Evolutionary conservation across 2,888 invertebrate genomes (phyloP).

Genomic region (Hirtodrosophila duncani): DNA sequence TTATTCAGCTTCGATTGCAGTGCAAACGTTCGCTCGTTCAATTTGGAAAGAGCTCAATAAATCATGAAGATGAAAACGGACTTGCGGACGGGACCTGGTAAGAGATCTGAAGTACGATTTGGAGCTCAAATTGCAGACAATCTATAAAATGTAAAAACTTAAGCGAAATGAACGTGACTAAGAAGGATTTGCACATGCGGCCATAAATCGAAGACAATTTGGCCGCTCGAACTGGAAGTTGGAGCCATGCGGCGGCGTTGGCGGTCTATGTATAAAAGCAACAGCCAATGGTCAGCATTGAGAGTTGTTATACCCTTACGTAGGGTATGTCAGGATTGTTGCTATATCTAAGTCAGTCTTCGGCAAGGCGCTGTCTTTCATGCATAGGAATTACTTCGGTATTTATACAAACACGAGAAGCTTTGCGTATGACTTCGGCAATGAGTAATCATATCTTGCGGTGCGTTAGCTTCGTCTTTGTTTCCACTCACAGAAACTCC

Average conservation of each 20-base stretch:
- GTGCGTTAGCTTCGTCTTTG: too few species aligned
- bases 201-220: constrained; percentile 52
- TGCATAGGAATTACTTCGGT: too few species aligned
- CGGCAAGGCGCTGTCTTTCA: too few species aligned
- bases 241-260: constrained; percentile 23
- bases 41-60: constrained; percentile 51
- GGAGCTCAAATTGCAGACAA: constrained; percentile 37
- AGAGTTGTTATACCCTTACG: too few species aligned
- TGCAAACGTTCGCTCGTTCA: too few species aligned
- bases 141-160: constrained; percentile 18
- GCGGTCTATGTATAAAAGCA: constrained; percentile 14
- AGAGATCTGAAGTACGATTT: constrained; percentile 46
- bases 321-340: too few species aligned
- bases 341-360: too few species aligned
- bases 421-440: too few species aligned
- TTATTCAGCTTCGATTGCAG: constrained; percentile 32
- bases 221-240: constrained; percentile 8
- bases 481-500: too few species aligned
- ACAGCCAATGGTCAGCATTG: constrained; percentile 27
- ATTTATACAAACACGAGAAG: too few species aligned
- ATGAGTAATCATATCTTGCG: too few species aligned
- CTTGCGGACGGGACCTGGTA: too few species aligned
- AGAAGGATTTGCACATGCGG: constrained; percentile 54
- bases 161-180: constrained; percentile 55
- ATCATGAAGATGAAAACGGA: constrained; percentile 36